These are phyloP conservation scores for Cerastis rubricosa DNA, from an alignment of 2,888 invertebrate species.

Conservation along the genomic window DNA sequence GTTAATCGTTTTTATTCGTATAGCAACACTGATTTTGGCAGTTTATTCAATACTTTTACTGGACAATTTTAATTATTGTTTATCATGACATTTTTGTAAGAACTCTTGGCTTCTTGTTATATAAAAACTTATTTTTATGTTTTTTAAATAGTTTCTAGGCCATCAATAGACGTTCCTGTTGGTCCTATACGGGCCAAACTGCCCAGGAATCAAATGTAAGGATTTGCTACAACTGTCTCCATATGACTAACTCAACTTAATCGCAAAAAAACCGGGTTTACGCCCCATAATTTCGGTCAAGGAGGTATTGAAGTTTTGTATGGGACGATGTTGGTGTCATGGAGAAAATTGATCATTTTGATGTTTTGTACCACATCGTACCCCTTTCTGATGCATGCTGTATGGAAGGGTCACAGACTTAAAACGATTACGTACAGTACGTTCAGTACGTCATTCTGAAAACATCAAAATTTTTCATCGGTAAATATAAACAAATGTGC, in stretches of 20 bases:
- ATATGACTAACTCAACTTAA: too few species aligned
- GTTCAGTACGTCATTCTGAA: too few species aligned
- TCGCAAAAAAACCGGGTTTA: too few species aligned
- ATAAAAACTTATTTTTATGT: conserved; percentile 8
- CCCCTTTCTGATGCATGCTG: not conserved
- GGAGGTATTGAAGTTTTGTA: too few species aligned
- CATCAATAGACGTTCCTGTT: conserved; percentile 1
- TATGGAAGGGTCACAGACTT: not conserved
- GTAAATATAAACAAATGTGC: too few species aligned
- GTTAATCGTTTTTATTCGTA: conserved; percentile 22
- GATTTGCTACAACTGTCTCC: not conserved
- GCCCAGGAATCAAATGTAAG: not conserved
- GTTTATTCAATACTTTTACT: conserved; percentile 30
- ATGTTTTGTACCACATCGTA: not conserved
- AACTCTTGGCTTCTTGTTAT: not conserved
- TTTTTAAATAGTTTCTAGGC: conserved; percentile 15
- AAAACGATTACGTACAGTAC: too few species aligned
- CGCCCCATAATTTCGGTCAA: too few species aligned
- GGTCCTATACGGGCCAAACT: not conserved
- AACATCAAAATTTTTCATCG: too few species aligned
- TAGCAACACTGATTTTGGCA: conserved; percentile 45
- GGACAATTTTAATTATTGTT: conserved; percentile 19
- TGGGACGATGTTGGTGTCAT: too few species aligned
- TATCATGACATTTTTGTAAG: not conserved
- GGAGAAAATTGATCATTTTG: not conserved